These are phyloP conservation scores for Danionella dracula DNA, from an alignment of 2,797 vertebrate species.

Conservation along the genomic window DNA sequence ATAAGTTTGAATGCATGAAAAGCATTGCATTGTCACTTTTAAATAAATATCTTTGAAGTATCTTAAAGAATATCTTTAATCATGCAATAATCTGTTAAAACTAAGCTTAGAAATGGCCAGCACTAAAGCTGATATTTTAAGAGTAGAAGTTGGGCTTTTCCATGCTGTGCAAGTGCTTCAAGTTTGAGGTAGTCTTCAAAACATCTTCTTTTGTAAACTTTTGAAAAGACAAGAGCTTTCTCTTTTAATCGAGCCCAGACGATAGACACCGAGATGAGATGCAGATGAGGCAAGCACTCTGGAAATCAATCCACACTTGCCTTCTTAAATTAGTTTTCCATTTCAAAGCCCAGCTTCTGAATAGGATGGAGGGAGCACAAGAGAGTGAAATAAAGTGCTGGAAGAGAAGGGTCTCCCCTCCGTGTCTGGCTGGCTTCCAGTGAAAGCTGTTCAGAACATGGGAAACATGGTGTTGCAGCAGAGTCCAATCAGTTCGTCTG, in stretches of 20 bases:
- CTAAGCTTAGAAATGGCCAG: background rate
- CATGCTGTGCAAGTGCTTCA: no score
- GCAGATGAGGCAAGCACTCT: background rate
- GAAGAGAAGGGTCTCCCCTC: constrained; percentile 62
- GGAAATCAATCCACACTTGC: constrained; percentile 32
- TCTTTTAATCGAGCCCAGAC: background rate
- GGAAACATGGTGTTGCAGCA: constrained; percentile 84
- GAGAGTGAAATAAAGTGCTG: constrained; percentile 41
- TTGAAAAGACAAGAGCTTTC: background rate
- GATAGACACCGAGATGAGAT: background rate
- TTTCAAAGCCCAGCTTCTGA: constrained; percentile 47
- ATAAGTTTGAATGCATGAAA: no score
- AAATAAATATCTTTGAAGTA: no score
- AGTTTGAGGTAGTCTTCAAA: no score
- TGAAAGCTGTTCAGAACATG: constrained; percentile 88
- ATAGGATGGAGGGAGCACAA: constrained; percentile 32
- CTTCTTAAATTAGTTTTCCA: constrained; percentile 48
- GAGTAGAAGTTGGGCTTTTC: no score
- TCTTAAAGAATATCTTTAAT: no score
- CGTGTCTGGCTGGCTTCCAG: constrained; percentile 77
- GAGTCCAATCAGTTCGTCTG: constrained; percentile 77
- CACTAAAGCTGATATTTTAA: background rate
- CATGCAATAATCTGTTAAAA: no score
- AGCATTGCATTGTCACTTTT: no score
- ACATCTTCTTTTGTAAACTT: background rate